Evolutionary conservation across 1,140 invertebrate species (phyloP).

Genomic region (Lutraria rhynchaena): DNA sequence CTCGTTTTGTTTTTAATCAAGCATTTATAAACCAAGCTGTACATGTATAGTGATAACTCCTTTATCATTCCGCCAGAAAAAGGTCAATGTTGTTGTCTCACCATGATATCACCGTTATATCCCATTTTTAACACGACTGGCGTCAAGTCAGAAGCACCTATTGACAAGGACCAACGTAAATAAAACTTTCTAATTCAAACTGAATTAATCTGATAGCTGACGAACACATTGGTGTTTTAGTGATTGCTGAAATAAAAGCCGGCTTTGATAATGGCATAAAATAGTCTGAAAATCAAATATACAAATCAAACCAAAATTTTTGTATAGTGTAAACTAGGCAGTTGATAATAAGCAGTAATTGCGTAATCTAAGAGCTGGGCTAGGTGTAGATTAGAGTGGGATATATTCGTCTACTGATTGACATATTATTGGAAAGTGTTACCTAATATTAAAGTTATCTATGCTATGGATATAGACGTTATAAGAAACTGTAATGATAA

Average conservation of each 20-base stretch:
- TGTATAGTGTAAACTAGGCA: constrained; percentile 34
- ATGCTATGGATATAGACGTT: neutral
- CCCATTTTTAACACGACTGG: neutral
- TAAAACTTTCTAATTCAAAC: constrained; percentile 8
- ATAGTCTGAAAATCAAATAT: neutral
- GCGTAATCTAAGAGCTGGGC: constrained; percentile 45
- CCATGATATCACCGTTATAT: too few relatives aligned
- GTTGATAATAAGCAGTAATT: constrained; percentile 36
- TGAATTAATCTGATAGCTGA: constrained; percentile 24
- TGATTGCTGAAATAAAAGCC: constrained; percentile 9
- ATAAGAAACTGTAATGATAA: constrained; percentile 20
- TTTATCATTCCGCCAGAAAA: too few relatives aligned
- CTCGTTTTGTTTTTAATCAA: too few relatives aligned
- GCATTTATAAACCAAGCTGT: too few relatives aligned
- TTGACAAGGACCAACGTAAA: constrained; percentile 21
- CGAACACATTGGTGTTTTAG: constrained; percentile 8
- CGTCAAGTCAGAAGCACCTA: neutral
- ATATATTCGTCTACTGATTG: constrained; percentile 29
- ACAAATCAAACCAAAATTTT: constrained; percentile 37
- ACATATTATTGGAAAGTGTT: constrained; percentile 46
- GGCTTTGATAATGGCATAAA: constrained; percentile 33
- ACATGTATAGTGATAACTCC: too few relatives aligned
- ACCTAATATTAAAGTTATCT: constrained; percentile 17
- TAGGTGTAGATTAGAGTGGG: constrained; percentile 31
- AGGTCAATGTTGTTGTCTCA: too few relatives aligned